Base-by-base conservation (phyloP, 2,797 vertebrate species). In the Anabas testudineus region DNA sequence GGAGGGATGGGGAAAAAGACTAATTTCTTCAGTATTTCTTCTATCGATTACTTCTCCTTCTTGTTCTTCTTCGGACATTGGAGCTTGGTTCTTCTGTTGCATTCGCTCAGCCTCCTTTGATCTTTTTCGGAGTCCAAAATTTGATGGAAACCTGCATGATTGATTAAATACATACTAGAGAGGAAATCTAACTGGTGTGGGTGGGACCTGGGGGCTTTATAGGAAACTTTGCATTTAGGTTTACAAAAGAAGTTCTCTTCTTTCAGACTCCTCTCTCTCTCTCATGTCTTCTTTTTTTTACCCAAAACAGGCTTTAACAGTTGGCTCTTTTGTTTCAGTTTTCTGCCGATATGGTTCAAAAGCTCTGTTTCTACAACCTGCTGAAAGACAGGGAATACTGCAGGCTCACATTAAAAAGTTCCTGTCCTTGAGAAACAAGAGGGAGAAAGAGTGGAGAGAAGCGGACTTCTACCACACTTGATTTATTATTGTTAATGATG, bases 31-130 rank as follows among this genome's bases (percentile, higher is more conserved):
- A 91, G 88, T 90, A 92, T 94, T 93, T 93, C 92, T 92, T 91
- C 89, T 91, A 82, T 91, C 70, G 48, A 88, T 93, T 90, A 82
- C 84, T 90, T 87, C 85, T 88, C 84, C 87, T 91, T 90, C 90
- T 89, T 85, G 85, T 90, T 93, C 90, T 89, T 90, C 82, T 90
- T 81, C 59, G 85, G 88, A 94, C 91, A 91, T 94, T 88, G 86
- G 83, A 93, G 92, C 92, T 93, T 93, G 91, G 83, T 91, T 92
- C 89, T 94, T 94, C 90, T 91, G 90, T 95, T 94, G 91, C 93
- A 89, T 93, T 92, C 86, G 87, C 91, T 94, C 90, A 85, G 90
- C 90, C 90, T 94, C 88, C 88, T 91, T 94, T 93, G 82, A 91
- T 82, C 86, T 88, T 92, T 93, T 91, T 83, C 63, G 45, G 75